Conservation (phyloP, 1,140 invertebrate genomes). For the Mycetomoellerius zeteki region DNA sequence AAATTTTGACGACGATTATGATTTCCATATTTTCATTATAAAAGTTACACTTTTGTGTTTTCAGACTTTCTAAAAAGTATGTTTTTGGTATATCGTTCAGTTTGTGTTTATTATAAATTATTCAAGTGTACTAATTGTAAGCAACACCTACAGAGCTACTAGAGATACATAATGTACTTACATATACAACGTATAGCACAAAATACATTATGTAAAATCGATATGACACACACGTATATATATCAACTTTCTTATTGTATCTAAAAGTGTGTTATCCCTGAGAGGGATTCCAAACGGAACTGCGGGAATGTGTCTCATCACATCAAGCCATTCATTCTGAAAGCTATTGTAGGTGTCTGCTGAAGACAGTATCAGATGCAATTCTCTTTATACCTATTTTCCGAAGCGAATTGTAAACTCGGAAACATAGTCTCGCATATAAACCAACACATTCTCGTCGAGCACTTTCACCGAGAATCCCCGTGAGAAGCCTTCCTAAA, state of each 20-base stretch:
- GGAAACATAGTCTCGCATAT: neutral
- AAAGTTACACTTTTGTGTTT: too few species aligned
- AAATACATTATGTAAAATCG: neutral
- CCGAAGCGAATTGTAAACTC: conserved; percentile 30
- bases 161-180: neutral
- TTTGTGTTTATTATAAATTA: neutral
- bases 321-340: neutral
- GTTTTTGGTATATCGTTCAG: neutral
- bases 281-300: neutral
- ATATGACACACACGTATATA: neutral
- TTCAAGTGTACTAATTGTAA: neutral
- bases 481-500: conserved; percentile 60
- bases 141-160: neutral
- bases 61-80: too few species aligned
- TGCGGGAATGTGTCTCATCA: neutral
- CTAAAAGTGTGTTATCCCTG: neutral
- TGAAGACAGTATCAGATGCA: neutral
- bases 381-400: conserved; percentile 29
- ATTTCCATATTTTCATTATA: neutral
- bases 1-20: neutral
- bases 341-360: neutral
- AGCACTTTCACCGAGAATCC: conserved; percentile 70
- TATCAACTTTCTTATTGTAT: neutral
- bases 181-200: neutral
- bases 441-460: conserved; percentile 22